These are phyloP conservation scores for Toxonevra muliebris DNA, from an alignment of 2,888 invertebrate genomes.

Conservation along the genomic window DNA sequence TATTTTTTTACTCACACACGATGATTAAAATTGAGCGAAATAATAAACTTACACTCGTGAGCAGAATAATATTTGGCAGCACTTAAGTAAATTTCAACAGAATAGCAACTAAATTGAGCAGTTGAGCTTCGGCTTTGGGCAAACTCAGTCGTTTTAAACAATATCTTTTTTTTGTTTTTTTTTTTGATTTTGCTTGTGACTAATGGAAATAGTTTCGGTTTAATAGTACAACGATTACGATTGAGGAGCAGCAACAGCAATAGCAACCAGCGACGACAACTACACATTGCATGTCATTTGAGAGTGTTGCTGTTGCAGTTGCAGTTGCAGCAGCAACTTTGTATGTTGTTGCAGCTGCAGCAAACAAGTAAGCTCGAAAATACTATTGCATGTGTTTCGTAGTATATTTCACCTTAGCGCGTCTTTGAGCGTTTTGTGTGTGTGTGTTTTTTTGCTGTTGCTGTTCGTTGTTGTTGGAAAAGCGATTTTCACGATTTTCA, in stretches of 20 bases:
- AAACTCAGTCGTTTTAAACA: slow-evolving; percentile 47
- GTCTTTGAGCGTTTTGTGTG: slow-evolving; percentile 46
- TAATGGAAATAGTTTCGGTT: background rate
- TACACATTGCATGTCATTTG: background rate
- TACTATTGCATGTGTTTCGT: slow-evolving; percentile 29
- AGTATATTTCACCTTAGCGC: slow-evolving; percentile 58
- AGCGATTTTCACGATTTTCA: background rate
- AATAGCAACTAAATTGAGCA: slow-evolving; percentile 46
- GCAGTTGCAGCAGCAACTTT: slow-evolving; percentile 9
- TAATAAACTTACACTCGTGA: slow-evolving; percentile 4
- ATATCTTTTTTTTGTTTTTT: background rate
- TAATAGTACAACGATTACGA: background rate
- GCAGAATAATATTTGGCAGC: background rate
- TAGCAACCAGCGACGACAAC: no score
- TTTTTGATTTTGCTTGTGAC: background rate
- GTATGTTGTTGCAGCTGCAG: slow-evolving; percentile 11
- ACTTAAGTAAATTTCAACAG: background rate
- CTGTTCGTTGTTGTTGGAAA: background rate
- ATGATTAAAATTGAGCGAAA: no score
- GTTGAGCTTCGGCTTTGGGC: slow-evolving; percentile 52
- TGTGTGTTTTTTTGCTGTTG: no score
- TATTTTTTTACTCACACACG: no score
- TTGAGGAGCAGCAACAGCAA: no score
- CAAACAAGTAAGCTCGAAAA: background rate
- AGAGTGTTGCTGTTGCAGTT: slow-evolving; percentile 10